phyloP scores from a whole-genome alignment of 2,888 invertebrate species.

The Alsophila aescularia region DNA sequence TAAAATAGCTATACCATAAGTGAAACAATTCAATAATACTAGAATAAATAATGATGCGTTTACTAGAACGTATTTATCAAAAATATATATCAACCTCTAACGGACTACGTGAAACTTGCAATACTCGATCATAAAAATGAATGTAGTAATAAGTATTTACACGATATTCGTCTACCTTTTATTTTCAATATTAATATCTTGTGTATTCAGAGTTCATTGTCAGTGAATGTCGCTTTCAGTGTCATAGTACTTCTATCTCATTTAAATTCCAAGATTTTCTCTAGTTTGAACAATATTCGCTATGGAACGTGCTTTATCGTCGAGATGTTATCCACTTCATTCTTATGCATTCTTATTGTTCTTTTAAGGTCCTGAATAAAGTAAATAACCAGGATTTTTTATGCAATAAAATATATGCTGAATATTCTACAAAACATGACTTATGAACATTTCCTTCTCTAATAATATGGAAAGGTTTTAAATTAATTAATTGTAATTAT shows the following conservation, averaged over 20 bases:
- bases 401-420: not conserved
- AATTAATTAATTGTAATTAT: no score
- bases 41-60: no score
- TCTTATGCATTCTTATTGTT: slow-evolving; percentile 3
- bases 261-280: slow-evolving; percentile 15
- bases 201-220: slow-evolving; percentile 36
- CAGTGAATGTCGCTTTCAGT: slow-evolving; percentile 4
- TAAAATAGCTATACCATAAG: no score
- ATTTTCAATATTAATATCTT: slow-evolving; percentile 35
- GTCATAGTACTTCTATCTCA: slow-evolving; percentile 1
- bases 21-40: no score
- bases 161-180: not conserved
- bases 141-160: not conserved
- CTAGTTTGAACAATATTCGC: slow-evolving; percentile 9
- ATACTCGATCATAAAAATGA: slow-evolving; percentile 2
- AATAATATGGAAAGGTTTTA: no score
- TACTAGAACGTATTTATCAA: not conserved
- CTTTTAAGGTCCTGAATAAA: not conserved
- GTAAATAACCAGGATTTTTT: not conserved
- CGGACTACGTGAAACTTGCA: not conserved
- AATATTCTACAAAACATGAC: no score
- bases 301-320: slow-evolving; percentile 22
- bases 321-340: slow-evolving; percentile 4
- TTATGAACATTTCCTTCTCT: no score
- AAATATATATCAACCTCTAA: not conserved